A percentile compares a stretch with the other conserved stretches of the same genome.
Conservation (phyloP, 2,888 invertebrate genomes). For the Apodemia duryi region DNA sequence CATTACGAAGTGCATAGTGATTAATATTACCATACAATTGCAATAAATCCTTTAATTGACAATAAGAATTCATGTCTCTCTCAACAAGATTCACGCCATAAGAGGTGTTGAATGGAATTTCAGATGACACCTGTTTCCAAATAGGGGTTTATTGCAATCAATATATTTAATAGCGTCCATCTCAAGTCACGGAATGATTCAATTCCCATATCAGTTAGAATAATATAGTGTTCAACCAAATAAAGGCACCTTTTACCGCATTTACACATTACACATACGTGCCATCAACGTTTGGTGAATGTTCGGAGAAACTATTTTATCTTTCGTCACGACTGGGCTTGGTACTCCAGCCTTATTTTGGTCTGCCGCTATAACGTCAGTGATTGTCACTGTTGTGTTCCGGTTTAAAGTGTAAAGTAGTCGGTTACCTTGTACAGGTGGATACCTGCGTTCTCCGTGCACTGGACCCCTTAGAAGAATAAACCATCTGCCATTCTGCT, state of each 20-base stretch:
- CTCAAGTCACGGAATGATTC: constrained; percentile 38
- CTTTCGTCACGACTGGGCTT: no score
- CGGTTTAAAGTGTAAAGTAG: no score
- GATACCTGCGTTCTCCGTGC: no score
- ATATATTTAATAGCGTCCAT: constrained; percentile 51
- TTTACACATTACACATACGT: constrained; percentile 2
- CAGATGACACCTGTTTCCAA: constrained; percentile 40
- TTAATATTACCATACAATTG: constrained; percentile 25
- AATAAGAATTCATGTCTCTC: constrained; percentile 30
- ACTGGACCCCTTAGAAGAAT: no score
- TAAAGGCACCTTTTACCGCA: constrained; percentile 25
- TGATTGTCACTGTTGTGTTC: no score
- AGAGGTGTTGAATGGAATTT: constrained; percentile 40
- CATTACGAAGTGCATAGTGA: constrained; percentile 25
- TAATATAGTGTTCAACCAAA: constrained; percentile 32
- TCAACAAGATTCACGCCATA: constrained; percentile 38
- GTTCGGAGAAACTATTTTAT: no score
- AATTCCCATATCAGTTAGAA: constrained; percentile 46
- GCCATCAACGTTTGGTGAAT: neutral
- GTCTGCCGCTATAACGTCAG: no score
- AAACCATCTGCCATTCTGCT: no score
- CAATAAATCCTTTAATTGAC: constrained; percentile 33
- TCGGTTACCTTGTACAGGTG: no score
- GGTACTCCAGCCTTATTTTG: no score
- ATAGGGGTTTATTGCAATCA: constrained; percentile 51